phyloP scores from a whole-genome alignment of 2,888 invertebrate genomes.

The Polyploca ridens region DNA sequence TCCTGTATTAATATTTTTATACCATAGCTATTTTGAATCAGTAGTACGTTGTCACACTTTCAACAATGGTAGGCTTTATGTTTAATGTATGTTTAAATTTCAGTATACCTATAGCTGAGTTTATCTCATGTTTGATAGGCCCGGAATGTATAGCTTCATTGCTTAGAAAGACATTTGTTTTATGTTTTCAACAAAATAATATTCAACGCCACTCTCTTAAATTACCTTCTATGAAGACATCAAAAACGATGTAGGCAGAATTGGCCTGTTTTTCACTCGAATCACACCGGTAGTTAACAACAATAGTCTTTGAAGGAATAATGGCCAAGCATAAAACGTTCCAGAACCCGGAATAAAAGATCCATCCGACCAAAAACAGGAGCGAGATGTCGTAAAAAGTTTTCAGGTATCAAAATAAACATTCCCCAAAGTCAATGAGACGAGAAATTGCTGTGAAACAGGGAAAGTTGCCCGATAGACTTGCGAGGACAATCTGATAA shows the following conservation, averaged over 20 bases:
- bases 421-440: slow-evolving; percentile 39
- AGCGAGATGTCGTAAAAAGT: slow-evolving; percentile 22
- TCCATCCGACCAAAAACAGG: slow-evolving; percentile 12
- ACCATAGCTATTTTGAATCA: no score
- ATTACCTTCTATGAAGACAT: not conserved
- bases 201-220: no score
- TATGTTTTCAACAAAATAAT: no score
- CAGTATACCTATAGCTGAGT: no score
- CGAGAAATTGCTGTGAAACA: slow-evolving; percentile 38
- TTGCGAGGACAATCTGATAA: slow-evolving; percentile 10
- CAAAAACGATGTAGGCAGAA: not conserved
- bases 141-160: no score
- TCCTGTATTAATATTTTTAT: no score
- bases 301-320: slow-evolving; percentile 5
- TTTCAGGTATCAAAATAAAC: slow-evolving; percentile 26
- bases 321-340: not conserved
- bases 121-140: no score
- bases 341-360: not conserved
- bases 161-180: no score
- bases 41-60: no score
- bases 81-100: no score
- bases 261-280: not conserved
- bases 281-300: slow-evolving; percentile 6
- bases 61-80: no score
- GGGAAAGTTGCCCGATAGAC: slow-evolving; percentile 7